These are phyloP conservation scores for Tapirus terrestris DNA, from an alignment of 2,113 vertebrate genomes.

Conservation along the genomic window DNA sequence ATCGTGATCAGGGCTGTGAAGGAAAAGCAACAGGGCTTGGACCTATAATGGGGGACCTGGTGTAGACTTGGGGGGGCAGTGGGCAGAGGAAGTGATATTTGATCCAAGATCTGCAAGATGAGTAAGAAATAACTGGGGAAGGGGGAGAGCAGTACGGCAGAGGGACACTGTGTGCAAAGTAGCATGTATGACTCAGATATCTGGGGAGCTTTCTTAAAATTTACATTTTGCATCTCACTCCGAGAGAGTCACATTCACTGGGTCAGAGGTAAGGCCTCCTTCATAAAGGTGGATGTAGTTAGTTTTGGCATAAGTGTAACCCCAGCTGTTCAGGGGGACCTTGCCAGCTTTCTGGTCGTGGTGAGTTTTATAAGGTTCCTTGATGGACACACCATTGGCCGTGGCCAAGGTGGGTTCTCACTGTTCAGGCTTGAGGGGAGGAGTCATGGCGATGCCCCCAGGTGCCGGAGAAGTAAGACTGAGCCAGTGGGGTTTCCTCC, in stretches of 20 bases:
- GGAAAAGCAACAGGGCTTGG: background rate
- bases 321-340: background rate
- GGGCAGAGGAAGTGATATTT: background rate
- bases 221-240: background rate
- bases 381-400: background rate
- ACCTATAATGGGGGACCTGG: background rate
- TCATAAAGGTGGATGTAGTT: background rate
- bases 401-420: fast-evolving
- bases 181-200: background rate
- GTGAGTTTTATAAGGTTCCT: background rate
- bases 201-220: background rate
- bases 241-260: background rate
- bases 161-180: background rate
- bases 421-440: background rate
- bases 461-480: background rate
- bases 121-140: background rate
- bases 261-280: background rate
- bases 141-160: background rate
- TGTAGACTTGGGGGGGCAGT: background rate
- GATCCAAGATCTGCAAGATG: background rate
- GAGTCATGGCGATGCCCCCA: background rate
- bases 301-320: background rate
- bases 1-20: background rate
- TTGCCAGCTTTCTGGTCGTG: background rate
- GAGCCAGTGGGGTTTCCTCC: background rate